Evolutionary conservation across 1,140 invertebrate species (phyloP), one percentile per base, ranked within the genome.

Genomic region (Chrysomallon squamiferum): DNA sequence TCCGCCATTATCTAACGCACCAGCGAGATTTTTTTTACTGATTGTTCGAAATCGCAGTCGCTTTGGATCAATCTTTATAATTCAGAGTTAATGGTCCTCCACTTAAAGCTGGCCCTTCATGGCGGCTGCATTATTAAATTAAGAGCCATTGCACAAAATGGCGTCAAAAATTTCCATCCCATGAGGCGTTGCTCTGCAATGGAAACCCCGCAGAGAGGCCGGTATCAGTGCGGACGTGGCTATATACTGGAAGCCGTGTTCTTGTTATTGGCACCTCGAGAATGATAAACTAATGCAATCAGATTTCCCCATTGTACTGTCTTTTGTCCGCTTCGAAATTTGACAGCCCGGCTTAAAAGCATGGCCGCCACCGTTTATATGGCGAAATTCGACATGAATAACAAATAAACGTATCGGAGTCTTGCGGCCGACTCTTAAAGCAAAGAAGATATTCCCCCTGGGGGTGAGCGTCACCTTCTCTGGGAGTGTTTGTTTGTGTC

Each of bases 21-120:
- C 22, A 54, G 50, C 50, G 50, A 54, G 50, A 54, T 54, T 54
- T 54, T n/a, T n/a, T 38, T 30, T 30, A 27, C 50, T 54, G 50
- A 54, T 54, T 54, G 50, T 30, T 54, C 22, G 25, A 54, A 54
- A 54, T 54, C 50, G 50, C 50, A 13, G 50, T 54, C 29, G 7
- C 22, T 54, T 6, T 54, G 29, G n/a, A 30, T 11, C 50, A 54
- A 54, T 54, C 29, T 30, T 27, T 30, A 15, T 20, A 11, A 54
- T 54, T 27, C 25, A 54, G 22, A 54, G 50, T 54, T n/a, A n/a
- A 54, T 54, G 29, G 25, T 54, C 50, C 25, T 27, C 29, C 22
- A 54, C 20, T 30, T 30, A 27, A 25, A 27, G 22, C 25, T 25
- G 50, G 50, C 22, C 22, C n/a, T 25, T 25, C 1, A 15, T 20